These are phyloP conservation scores for Terrapene triunguis DNA, from an alignment of 2,113 vertebrate species.

Conservation along the genomic window DNA sequence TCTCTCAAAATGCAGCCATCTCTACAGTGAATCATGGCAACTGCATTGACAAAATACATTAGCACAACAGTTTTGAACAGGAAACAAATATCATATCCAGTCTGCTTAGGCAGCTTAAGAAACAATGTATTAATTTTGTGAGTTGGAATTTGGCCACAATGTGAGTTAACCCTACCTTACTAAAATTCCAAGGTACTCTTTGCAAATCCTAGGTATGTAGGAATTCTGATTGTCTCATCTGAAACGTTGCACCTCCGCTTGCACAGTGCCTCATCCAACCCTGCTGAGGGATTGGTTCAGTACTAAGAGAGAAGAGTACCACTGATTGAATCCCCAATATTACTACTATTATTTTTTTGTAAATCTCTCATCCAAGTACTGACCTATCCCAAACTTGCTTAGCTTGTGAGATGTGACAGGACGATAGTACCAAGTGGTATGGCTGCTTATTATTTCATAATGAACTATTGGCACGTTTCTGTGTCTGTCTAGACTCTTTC, in stretches of 20 bases:
- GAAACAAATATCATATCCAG: background rate
- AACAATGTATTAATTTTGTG: background rate
- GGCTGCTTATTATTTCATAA: background rate
- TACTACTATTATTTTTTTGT: background rate
- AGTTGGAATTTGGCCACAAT: conserved; percentile 14
- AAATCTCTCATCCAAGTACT: background rate
- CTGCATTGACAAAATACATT: background rate
- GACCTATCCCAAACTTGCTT: background rate
- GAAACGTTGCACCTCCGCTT: background rate
- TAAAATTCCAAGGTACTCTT: background rate
- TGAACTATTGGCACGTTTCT: background rate
- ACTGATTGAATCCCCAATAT: background rate
- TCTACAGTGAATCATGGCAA: background rate
- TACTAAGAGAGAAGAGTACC: background rate
- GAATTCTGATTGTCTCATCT: background rate
- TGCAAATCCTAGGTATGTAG: background rate
- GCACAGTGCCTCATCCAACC: accelerated
- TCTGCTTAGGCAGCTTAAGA: background rate
- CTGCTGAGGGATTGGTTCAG: accelerated
- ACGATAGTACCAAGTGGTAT: accelerated
- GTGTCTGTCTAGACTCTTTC: background rate
- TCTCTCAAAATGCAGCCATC: background rate
- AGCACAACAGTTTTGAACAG: background rate
- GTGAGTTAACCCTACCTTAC: conserved; percentile 13
- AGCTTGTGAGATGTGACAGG: background rate